A percentile compares a stretch with the other conserved stretches of the same genome.
These are phyloP conservation scores for Harpalus rubripes DNA, from an alignment of 2,888 invertebrate species.

Conservation along the genomic window DNA sequence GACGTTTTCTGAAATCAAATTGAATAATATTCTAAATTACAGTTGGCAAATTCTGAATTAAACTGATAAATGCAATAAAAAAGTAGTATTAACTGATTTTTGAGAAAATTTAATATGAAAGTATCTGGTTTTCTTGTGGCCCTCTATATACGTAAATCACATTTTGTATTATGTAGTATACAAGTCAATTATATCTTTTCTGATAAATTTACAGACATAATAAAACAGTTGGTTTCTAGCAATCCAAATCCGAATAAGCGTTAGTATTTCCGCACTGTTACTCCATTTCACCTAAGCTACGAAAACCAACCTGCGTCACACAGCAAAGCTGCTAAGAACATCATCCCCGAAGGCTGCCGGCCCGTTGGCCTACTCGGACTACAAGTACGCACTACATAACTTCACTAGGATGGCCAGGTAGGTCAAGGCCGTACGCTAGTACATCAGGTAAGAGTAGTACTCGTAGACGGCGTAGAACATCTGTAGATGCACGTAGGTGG, in stretches of 20 bases:
- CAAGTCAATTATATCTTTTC: background rate
- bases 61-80: too few species aligned
- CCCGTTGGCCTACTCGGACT: conserved; percentile 12
- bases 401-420: conserved; percentile 64
- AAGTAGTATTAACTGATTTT: too few species aligned
- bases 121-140: background rate
- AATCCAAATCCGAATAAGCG: too few species aligned
- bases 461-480: conserved; percentile 79
- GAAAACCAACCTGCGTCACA: background rate
- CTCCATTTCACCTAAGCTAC: too few species aligned
- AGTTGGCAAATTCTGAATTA: too few species aligned
- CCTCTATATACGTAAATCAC: too few species aligned
- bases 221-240: too few species aligned
- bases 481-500: conserved; percentile 87
- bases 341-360: background rate
- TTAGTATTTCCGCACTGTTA: too few species aligned
- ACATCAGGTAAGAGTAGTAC: conserved; percentile 76
- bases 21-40: too few species aligned
- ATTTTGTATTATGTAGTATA: too few species aligned
- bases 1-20: too few species aligned
- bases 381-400: conserved; percentile 66
- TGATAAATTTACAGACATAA: background rate
- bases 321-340: background rate
- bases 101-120: background rate
- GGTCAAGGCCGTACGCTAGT: conserved; percentile 74